phyloP scores from a whole-genome alignment of 2,888 invertebrate genomes.

The Ernsta delagoae region DNA sequence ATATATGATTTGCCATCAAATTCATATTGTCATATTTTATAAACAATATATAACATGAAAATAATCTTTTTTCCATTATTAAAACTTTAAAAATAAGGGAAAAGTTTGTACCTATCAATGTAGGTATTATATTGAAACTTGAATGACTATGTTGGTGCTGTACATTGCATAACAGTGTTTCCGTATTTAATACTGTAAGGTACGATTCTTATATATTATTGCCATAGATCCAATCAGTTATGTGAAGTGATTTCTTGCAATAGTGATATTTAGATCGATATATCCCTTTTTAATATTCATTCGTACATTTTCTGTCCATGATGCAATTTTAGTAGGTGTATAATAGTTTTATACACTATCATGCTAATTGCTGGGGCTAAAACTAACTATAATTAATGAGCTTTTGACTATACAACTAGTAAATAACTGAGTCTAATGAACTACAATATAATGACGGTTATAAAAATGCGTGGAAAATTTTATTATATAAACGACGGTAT shows the following conservation, averaged over 20 bases:
- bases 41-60: too few species aligned
- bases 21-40: too few species aligned
- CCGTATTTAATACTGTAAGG: constrained; percentile 5
- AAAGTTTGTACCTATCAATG: not conserved
- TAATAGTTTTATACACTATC: too few species aligned
- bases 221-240: not conserved
- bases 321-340: too few species aligned
- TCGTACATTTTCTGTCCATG: too few species aligned
- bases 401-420: not conserved
- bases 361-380: not conserved
- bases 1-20: too few species aligned
- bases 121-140: not conserved
- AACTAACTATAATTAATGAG: not conserved
- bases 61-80: too few species aligned
- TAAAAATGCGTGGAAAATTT: not conserved
- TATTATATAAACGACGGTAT: not conserved
- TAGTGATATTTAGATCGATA: too few species aligned
- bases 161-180: constrained; percentile 9
- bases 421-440: not conserved
- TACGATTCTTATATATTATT: not conserved
- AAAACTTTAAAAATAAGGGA: too few species aligned
- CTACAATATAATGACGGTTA: not conserved
- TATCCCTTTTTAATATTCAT: too few species aligned
- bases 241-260: too few species aligned
- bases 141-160: not conserved